Evolutionary conservation across 2,113 vertebrate genomes (phyloP), one percentile per base, ranked within the genome.

Genomic region (Bagarius yarrelli): DNA sequence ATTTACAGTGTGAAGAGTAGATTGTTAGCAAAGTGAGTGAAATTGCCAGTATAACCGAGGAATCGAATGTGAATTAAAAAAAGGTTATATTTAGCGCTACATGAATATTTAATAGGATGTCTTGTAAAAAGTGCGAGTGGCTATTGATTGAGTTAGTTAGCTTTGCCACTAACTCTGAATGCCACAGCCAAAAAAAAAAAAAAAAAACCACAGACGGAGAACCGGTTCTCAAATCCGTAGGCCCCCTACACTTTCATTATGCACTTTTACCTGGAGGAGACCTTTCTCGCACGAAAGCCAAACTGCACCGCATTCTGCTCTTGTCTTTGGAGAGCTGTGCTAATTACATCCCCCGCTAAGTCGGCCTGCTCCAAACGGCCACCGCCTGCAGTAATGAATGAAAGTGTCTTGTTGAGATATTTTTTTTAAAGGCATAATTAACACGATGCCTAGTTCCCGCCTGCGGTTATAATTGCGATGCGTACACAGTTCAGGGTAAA

Each of bases 321-420:
- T 87, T 19, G 79, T 76, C 76, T 86, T 86, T 77, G 55, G 66
- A 76, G 85, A 56, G 67, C 56, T 47, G n/a, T 66, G 70, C 59
- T 82, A 85, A 85, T 85, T 83, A 81, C 30, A n/a, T 78, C 73
- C 78, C 84, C 84, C 25, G 78, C 81, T 72, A 80, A 30, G 63
- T 66, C 27, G 40, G 18, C 57, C 32, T 55, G 23, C 19, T n/a
- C 12, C 1, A 32, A 67, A 70, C 1, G 6, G 56, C n/a, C 32
- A 3, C 57, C n/a, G 66, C 52, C 80, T 81, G 19, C 40, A 60
- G 82, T 83, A 85, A 85, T 83, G 74, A 85, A 71, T 40, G 40
- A 8, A 59, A 36, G 77, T 8, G 34, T 53, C 36, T 44, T 67
- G 40, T 59, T 72, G 30, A 77, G 21, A 23, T 74, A 64, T 53